A percentile compares a stretch with the other conserved stretches of the same genome.
phyloP scores from a whole-genome alignment of 2,113 vertebrate species.

The Caretta caretta region DNA sequence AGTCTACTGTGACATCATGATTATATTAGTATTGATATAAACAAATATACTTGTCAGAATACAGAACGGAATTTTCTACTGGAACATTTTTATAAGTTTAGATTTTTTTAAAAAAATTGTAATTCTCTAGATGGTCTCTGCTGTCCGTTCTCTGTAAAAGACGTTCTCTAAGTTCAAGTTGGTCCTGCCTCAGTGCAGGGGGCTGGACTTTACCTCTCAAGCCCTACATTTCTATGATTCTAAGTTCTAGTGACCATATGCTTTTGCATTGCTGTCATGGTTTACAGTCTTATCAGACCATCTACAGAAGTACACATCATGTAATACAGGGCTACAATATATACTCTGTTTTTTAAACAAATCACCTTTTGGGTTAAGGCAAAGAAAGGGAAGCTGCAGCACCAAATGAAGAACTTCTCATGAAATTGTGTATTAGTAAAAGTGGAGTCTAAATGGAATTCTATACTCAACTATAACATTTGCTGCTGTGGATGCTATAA shows the following conservation, averaged over 20 bases:
- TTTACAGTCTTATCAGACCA: background rate
- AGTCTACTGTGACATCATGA: background rate
- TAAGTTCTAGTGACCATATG: background rate
- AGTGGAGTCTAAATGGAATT: background rate
- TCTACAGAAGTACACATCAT: background rate
- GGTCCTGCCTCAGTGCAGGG: background rate
- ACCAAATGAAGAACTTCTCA: background rate
- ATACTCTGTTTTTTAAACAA: background rate
- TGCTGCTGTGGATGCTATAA: background rate
- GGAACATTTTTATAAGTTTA: background rate
- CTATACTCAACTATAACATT: background rate
- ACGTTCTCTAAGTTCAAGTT: background rate
- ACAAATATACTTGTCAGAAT: background rate
- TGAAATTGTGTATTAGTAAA: background rate
- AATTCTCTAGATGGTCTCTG: background rate
- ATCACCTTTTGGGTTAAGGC: background rate
- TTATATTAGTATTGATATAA: background rate
- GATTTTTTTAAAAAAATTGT: rapidly evolving
- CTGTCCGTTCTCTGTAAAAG: background rate
- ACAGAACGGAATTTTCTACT: background rate
- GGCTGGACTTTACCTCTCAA: background rate
- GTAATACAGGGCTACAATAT: background rate
- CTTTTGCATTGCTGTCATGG: background rate
- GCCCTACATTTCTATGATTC: background rate
- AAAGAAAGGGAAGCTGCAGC: background rate